Base-by-base conservation (phyloP, 53 echinoderm and acorn worm species). In the Arbacia lixula region DNA sequence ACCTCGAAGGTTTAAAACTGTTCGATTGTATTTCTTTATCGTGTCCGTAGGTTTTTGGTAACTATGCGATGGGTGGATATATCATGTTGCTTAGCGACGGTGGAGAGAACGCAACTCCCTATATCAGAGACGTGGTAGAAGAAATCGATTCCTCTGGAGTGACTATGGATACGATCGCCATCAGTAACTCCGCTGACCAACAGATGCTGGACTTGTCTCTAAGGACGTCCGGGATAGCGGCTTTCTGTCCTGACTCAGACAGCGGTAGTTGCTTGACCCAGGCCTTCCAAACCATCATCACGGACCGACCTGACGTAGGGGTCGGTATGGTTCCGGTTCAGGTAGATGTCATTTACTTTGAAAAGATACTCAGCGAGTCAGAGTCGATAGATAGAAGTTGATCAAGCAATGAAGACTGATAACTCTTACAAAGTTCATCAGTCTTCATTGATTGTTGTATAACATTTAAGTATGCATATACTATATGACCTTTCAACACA, bases 81-180 rank as follows among this genome's bases (percentile, higher is more conserved):
- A 4, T 81, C 5, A 16, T 81, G 19, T 20, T 81, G 16, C 82
- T 81, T 1, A 81, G 82, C 61, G 82, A 81, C 43, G 82, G 64
- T 5, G 16, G 21, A 10, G 82, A 63, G 21, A 58, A 39, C 21
- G 1, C 0, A 19, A 2, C 36, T 38, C 78, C 78, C 16, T 41
- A 19, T 28, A 81, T 61, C 31, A 32, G 19, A 1, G 62, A 81
- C 21, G 63, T 64, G 0, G 25, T 42, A 21, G 64, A 62, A 20
- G 43, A 22, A 1, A 63, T 81, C 28, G 51, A 64, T 2, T 21
- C 29, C 19, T 40, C 82, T 33, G 82, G 82, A 5, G 82, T 81
- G n/a, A 81, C 63, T 6, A 49, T 64, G 26, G 82, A 81, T 30
- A 63, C 64, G 12, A 64, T 81, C n/a, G 41, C 64, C 6, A 63